Base-by-base conservation (phyloP, 1,140 invertebrate genomes). In the Bombus haemorrhoidalis region DNA sequence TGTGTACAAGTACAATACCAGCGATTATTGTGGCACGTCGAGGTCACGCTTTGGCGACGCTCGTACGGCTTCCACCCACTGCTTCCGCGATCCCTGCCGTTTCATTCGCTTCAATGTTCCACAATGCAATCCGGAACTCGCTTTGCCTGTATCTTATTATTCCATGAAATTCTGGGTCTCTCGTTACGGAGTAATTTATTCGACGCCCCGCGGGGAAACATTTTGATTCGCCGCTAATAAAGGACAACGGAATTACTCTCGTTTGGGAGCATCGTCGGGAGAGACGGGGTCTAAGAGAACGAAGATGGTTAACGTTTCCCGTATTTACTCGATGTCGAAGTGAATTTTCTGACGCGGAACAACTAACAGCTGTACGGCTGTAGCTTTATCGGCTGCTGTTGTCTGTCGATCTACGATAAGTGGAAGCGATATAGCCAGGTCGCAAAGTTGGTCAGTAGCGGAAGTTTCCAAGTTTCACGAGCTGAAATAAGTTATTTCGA, bases 141-240 rank as follows among this genome's bases (percentile, higher is more conserved):
- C n/a, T 28, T 32, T 53, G 15, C 47, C 12, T 15, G 39, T 39
- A 66, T 22, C 76, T 78, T 78, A 41, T 64, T 69, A 39, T 71
- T 69, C 59, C 43, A 34, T 28, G 25, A 83, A 66, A 82, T 82
- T 82, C 41, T n/a, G 22, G 1, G 57, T 37, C 37, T 15, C 80
- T 72, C 80, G 37, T 81, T 81, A 57, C 79, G 28, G 9, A 39
- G 80, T 57, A 74, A 64, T 64, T 82, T 75, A 47, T 28, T 75
- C 53, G 8, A 25, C 59, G 53, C 34, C 39, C 39, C 39, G 15
- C 22, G 37, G 47, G 25, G 28, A 68, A 84, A 78, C 47, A 41
- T 69, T 78, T 82, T 47, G 59, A 82, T 76, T 78, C 43, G 43
- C n/a, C 66, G 43, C 3, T 84, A 77, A 78, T 69, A 59, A 78